Percentiles rank a stretch among this genome's conserved stretches.
phyloP scores from a whole-genome alignment of 2,113 vertebrate species.

The Helogale parvula region DNA sequence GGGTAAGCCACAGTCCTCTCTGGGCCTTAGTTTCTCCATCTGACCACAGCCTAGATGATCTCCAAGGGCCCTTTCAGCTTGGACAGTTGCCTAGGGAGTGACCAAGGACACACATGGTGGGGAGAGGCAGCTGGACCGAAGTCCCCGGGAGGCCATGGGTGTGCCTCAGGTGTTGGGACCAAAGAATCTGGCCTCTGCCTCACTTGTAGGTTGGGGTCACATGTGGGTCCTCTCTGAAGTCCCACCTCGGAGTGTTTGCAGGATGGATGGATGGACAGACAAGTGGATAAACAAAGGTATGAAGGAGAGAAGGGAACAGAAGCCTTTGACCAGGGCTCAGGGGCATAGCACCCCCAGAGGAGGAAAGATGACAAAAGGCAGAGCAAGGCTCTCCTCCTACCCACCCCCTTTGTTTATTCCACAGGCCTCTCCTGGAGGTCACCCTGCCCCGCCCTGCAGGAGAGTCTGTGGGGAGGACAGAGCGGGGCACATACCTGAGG shows the following conservation, averaged over 20 bases:
- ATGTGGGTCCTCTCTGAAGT: background rate
- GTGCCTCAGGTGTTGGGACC: background rate
- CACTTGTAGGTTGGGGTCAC: background rate
- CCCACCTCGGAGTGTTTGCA: background rate
- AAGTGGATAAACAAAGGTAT: background rate
- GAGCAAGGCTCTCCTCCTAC: background rate
- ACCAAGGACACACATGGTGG: background rate
- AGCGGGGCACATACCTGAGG: background rate
- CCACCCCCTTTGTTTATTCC: background rate
- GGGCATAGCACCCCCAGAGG: background rate
- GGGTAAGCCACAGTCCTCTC: conserved; percentile 35
- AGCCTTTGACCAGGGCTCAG: background rate
- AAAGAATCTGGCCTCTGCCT: background rate
- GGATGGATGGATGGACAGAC: background rate
- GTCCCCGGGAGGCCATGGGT: background rate
- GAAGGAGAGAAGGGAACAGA: background rate
- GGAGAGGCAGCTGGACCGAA: background rate
- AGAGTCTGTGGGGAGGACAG: background rate
- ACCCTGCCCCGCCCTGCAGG: background rate
- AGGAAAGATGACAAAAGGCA: background rate
- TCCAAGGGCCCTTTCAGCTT: conserved; percentile 46
- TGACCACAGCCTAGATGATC: background rate
- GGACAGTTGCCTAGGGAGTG: background rate
- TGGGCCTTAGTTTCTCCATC: conserved; percentile 60
- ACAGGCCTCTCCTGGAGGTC: background rate